These are phyloP conservation scores for Falco novaeseelandiae DNA, from an alignment of 2,797 vertebrate genomes.

Conservation along the genomic window DNA sequence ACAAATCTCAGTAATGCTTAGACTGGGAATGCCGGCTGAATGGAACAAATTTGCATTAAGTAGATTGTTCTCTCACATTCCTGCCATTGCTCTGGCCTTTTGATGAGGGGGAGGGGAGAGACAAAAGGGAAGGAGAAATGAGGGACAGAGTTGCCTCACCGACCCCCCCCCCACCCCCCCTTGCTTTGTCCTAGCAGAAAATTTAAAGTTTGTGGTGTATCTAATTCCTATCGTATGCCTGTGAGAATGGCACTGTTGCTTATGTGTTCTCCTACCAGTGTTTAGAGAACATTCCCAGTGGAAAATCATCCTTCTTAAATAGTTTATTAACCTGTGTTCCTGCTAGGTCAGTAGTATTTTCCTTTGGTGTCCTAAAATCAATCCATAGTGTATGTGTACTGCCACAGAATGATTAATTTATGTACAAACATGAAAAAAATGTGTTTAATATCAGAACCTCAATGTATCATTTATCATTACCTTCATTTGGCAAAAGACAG, in stretches of 20 bases:
- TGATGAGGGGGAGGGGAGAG: not conserved
- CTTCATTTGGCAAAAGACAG: not conserved
- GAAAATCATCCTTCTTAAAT: not conserved
- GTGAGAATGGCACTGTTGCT: not conserved
- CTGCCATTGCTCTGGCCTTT: not conserved
- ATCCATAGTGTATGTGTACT: not conserved
- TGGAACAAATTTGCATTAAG: not conserved
- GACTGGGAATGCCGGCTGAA: not conserved
- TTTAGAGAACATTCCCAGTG: not conserved
- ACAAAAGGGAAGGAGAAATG: constrained; percentile 12
- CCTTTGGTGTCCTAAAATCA: not conserved
- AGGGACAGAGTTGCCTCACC: not conserved
- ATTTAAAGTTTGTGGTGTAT: not conserved
- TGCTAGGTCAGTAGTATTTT: not conserved
- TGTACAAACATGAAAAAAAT: not conserved
- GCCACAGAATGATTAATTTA: not conserved
- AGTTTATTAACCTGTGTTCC: constrained; percentile 16
- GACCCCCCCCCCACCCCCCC: accelerated
- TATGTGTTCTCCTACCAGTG: not conserved
- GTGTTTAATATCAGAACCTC: not conserved
- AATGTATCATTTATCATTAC: not conserved
- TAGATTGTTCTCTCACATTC: constrained; percentile 22
- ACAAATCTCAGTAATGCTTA: constrained; percentile 5
- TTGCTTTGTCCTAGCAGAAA: not conserved
- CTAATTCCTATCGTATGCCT: not conserved